Base-by-base conservation (phyloP, 1,140 invertebrate genomes). In the Bombus soroeensis region DNA sequence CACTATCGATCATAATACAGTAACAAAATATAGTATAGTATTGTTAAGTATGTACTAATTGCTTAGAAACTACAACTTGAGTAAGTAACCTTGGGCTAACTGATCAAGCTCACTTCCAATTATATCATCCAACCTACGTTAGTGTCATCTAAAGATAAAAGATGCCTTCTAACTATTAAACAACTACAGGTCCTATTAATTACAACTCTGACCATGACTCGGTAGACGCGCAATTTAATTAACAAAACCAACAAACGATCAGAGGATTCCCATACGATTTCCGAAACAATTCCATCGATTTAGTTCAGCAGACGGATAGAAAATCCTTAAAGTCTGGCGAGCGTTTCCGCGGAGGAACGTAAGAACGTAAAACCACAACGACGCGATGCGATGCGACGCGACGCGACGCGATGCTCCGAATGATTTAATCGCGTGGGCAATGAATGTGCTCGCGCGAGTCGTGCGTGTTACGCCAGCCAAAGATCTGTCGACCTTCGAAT, bases 351-450 rank as follows among this genome's bases (percentile, higher is more conserved):
- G 41, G 2, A n/a, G 8, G 1, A 41, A 22, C 68, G 59, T 59
- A 71, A 47, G 41, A 57, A 75, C 47, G 47, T 53, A 53, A 53
- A 53, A 22, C 6, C 18, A 22, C 18, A 53, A 22, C 47, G 47
- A 53, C 47, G 47, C 47, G 47, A 53, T 5, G 47, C 47, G 47
- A 53, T 1, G 47, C 43, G 43, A 53, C 18, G 47, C 47, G 47
- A 53, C 18, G 47, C 47, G 47, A 53, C 18, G 74, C 43, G 75
- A 79, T 28, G 82, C 53, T 62, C 66, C 59, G n/a, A 39, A 84
- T 79, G 75, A 84, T 84, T 76, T 79, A 84, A 84, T 79, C 82
- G 75, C 75, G 76, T 32, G 39, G 12, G 25, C 76, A 22, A 80
- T 83, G 74, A 53, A 53, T 22, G 47, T 53, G 47, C 47, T 53